phyloP scores from a whole-genome alignment of 2,888 invertebrate species.

The Bhutanitis thaidina region DNA sequence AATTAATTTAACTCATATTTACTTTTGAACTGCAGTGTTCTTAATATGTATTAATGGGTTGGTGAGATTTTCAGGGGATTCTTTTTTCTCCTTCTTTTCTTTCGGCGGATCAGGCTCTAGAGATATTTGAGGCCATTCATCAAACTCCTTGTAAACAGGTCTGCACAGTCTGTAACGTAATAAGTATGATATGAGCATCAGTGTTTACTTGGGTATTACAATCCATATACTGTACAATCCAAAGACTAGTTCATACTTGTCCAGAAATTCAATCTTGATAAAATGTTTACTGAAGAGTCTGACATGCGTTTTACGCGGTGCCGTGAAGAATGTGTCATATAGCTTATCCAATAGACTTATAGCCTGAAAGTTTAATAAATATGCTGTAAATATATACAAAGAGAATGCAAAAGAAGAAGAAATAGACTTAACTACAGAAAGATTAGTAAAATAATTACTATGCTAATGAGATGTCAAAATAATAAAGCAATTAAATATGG shows the following conservation, averaged over 20 bases:
- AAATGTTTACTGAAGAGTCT: constrained; percentile 83
- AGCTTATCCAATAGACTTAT: constrained; percentile 84
- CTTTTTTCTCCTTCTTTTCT: constrained; percentile 54
- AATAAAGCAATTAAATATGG: no score
- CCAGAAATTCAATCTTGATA: constrained; percentile 86
- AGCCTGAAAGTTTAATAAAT: constrained; percentile 79
- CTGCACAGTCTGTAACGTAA: constrained; percentile 68
- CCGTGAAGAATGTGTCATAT: constrained; percentile 76
- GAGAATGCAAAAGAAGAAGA: constrained; percentile 22
- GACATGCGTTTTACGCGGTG: constrained; percentile 78
- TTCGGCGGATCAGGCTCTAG: constrained; percentile 62
- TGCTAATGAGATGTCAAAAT: no score
- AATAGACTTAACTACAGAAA: neutral
- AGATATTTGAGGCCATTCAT: constrained; percentile 81
- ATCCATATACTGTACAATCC: constrained; percentile 26
- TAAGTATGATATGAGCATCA: constrained; percentile 18
- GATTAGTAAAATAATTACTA: neutral
- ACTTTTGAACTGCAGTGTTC: constrained; percentile 50
- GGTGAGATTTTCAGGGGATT: constrained; percentile 39
- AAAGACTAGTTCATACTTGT: constrained; percentile 75
- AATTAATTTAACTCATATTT: constrained; percentile 31
- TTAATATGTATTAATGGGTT: constrained; percentile 22
- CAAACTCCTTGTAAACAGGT: constrained; percentile 82
- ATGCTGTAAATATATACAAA: constrained; percentile 54
- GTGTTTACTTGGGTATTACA: constrained; percentile 18